Evolutionary conservation across 2,113 vertebrate species (phyloP).

Genomic region (Syngnathus floridae): DNA sequence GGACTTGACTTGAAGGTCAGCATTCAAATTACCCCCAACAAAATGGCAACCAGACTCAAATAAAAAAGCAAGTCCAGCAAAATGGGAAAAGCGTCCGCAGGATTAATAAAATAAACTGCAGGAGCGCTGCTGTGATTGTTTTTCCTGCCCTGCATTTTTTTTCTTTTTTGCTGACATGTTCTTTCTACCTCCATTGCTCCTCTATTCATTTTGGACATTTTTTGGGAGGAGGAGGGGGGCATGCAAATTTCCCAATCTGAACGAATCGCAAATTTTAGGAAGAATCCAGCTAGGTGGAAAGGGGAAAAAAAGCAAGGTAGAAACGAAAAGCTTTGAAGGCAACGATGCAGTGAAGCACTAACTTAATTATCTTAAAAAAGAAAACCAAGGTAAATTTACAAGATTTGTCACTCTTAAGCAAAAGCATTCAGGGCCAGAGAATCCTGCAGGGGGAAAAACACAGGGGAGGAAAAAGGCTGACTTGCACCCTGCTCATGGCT

Average conservation of each 20-base stretch:
- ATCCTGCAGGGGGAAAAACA: background rate
- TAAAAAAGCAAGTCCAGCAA: conserved; percentile 53
- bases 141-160: conserved; percentile 58
- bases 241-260: conserved; percentile 36
- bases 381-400: background rate
- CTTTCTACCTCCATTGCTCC: conserved; percentile 40
- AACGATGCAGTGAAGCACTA: background rate
- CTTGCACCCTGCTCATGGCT: conserved; percentile 22
- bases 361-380: background rate
- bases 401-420: background rate
- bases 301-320: background rate
- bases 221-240: background rate
- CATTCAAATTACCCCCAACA: conserved; percentile 56
- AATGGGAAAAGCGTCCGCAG: conserved; percentile 60
- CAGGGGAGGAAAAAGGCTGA: background rate
- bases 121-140: conserved; percentile 61
- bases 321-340: background rate
- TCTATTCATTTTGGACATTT: conserved; percentile 44
- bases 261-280: conserved; percentile 8
- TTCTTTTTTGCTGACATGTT: conserved; percentile 53
- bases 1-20: conserved; percentile 65
- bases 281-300: background rate
- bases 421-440: background rate
- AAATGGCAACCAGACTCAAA: conserved; percentile 60
- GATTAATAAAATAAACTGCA: conserved; percentile 63